A percentile compares a stretch with the other conserved stretches of the same genome.
Evolutionary conservation across 2,888 invertebrate genomes (phyloP).

Genomic region (Andrena camellia): DNA sequence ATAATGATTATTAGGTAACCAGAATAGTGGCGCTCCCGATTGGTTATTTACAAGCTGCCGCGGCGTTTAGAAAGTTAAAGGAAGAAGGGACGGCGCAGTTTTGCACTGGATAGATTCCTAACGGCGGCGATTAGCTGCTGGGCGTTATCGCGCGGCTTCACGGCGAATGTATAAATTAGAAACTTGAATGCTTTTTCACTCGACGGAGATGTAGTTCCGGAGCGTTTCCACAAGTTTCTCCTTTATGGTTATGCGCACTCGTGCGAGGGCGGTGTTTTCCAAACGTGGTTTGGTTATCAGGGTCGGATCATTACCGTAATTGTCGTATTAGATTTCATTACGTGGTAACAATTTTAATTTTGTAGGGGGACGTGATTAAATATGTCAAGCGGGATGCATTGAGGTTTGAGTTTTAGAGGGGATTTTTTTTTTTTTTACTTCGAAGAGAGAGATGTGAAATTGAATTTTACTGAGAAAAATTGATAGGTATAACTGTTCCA

Average conservation of each 20-base stretch:
- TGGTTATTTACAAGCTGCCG: slow-evolving; percentile 1
- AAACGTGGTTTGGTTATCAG: not conserved
- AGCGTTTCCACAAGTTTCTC: not conserved
- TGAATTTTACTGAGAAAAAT: no score
- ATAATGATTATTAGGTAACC: slow-evolving; percentile 4
- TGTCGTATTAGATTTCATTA: not conserved
- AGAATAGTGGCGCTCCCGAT: not conserved
- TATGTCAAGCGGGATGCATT: not conserved
- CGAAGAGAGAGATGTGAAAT: no score
- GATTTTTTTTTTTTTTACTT: no score
- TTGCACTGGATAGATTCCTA: not conserved
- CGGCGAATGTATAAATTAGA: slow-evolving; percentile 20
- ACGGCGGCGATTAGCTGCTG: not conserved
- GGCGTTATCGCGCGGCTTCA: not conserved
- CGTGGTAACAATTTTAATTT: not conserved
- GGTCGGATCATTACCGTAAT: not conserved
- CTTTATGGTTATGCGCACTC: not conserved
- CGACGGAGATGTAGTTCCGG: not conserved
- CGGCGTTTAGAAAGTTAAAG: slow-evolving; percentile 31
- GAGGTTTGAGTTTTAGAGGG: no score
- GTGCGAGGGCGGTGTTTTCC: not conserved
- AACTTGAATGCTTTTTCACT: slow-evolving; percentile 10
- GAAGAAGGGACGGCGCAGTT: not conserved
- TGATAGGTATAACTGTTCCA: no score
- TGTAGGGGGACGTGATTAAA: not conserved